Base-by-base conservation (phyloP, 2,888 invertebrate genomes). In the Nycteola revayana region DNA sequence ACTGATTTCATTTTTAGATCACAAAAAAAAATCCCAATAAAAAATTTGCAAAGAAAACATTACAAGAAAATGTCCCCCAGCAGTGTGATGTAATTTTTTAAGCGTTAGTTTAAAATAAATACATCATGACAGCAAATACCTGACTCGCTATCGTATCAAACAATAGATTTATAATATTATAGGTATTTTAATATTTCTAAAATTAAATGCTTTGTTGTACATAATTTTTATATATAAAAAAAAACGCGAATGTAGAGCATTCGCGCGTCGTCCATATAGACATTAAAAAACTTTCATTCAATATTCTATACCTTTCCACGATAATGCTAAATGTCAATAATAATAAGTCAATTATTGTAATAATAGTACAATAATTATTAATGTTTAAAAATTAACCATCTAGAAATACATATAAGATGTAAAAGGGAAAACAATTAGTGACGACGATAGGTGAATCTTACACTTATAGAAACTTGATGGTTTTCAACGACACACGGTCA, bases 141-240 rank as follows among this genome's bases (percentile, higher is more conserved):
- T 71, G 71, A 74, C 65, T 66, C 73, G 70, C 68, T 64, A 64
- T 63, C 58, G 52, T 62, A 75, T 74, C 51, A 18, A 3, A 18
- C 18, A 68, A 77, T 81, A 74, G 76, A 75, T 77, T 54, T 50
- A 80, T 83, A 80, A 80, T 75, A 77, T 82, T 82, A 84, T 75
- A 54, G 49, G 55, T 54, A 79, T 80, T 82, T n/a, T 76, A 71
- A 82, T 84, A 85, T 79, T 75, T 81, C 85, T 88, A 87, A 85
- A 86, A 85, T 86, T 88, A 88, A 88, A 88, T 88, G 88, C 88
- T 84, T 64, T 82, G 79, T 88, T 88, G 88, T 87, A 87, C 87
- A 88, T 83, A 75, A 21, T 64, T 61, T 68, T 72, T 71, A 65
- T 67, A 56, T 40, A 51, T n/a, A 73, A 73, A 67, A 73, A 69